Conservation (phyloP, 1,140 invertebrate genomes). For the Caerostris darwini region DNA sequence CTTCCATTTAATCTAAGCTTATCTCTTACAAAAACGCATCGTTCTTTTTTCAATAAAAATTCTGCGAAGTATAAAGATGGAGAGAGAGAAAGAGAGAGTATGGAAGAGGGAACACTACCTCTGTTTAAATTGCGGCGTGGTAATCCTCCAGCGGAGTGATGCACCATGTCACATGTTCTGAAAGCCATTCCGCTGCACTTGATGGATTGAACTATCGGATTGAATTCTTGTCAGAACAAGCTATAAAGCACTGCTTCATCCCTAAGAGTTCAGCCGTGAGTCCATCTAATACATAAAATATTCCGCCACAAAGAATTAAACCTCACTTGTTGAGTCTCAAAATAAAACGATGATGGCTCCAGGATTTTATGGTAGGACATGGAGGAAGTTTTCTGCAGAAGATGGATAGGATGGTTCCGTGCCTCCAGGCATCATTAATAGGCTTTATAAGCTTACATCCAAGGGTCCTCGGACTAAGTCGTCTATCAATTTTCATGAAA, state of each 20-base stretch:
- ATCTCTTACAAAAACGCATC: slow-evolving; percentile 28
- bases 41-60: slow-evolving; percentile 29
- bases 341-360: slow-evolving; percentile 4
- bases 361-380: neutral
- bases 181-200: slow-evolving; percentile 16
- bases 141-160: slow-evolving; percentile 40
- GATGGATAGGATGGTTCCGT: neutral
- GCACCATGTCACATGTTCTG: slow-evolving; percentile 41
- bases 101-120: neutral
- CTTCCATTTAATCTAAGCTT: slow-evolving; percentile 26
- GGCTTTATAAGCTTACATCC: neutral
- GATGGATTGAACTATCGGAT: slow-evolving; percentile 39
- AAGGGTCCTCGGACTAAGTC: neutral
- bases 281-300: slow-evolving; percentile 50
- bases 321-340: slow-evolving; percentile 33
- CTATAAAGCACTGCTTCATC: slow-evolving; percentile 34
- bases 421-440: neutral
- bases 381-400: neutral
- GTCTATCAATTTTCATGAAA: slow-evolving; percentile 12
- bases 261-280: slow-evolving; percentile 18
- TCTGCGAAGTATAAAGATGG: slow-evolving; percentile 13
- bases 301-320: slow-evolving; percentile 40
- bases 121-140: slow-evolving; percentile 22
- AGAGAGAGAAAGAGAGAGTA: neutral
- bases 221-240: slow-evolving; percentile 59